Evolutionary conservation across 1,140 invertebrate species (phyloP).

Genomic region (Bactericera cockerelli): DNA sequence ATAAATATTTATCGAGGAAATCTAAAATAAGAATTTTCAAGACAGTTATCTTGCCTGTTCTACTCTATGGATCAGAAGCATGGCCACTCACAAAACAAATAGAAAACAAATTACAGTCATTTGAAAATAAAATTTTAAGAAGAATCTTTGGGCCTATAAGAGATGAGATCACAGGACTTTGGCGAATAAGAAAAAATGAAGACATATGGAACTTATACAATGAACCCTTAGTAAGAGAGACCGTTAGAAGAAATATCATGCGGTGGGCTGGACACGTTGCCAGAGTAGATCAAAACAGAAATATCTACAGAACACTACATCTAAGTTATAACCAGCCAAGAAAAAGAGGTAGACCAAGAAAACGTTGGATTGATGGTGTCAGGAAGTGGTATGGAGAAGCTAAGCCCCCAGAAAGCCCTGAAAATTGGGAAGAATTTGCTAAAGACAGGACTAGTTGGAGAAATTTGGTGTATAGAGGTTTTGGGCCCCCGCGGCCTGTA

Average conservation of each 20-base stretch:
- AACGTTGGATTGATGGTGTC: too few relatives aligned
- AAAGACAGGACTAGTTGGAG: too few relatives aligned
- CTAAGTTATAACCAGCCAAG: too few relatives aligned
- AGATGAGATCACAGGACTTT: too few relatives aligned
- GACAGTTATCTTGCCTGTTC: neutral
- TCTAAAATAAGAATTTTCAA: neutral
- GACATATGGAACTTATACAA: constrained; percentile 6
- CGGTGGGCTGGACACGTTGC: constrained; percentile 10
- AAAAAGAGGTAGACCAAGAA: too few relatives aligned
- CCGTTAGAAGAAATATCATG: too few relatives aligned
- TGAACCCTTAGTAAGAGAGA: constrained; percentile 9
- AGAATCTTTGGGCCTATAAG: neutral
- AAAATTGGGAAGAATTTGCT: too few relatives aligned
- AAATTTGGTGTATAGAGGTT: too few relatives aligned
- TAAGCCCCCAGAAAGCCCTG: too few relatives aligned
- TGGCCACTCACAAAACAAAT: neutral
- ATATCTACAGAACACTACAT: too few relatives aligned
- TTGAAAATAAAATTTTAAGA: neutral
- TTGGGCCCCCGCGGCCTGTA: too few relatives aligned
- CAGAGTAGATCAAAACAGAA: neutral
- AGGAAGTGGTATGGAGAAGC: too few relatives aligned
- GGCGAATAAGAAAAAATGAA: constrained; percentile 8
- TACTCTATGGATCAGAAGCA: neutral
- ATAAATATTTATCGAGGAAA: neutral
- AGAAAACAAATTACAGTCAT: neutral